Percentiles rank a stretch among this genome's conserved stretches.
These are phyloP conservation scores for Pangasius djambal DNA, from an alignment of 2,797 vertebrate species.

Conservation along the genomic window DNA sequence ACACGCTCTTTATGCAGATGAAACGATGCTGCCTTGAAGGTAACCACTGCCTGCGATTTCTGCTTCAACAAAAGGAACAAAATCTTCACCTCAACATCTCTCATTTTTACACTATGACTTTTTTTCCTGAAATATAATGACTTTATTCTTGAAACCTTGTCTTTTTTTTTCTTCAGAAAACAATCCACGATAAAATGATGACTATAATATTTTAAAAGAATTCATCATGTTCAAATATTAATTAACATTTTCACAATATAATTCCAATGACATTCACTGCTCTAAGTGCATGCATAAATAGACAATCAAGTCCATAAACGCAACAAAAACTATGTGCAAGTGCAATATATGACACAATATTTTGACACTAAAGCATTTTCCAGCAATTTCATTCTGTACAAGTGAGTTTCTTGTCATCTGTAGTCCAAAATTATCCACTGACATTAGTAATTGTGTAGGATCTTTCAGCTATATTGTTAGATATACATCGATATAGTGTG, in stretches of 20 bases:
- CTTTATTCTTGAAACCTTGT: background rate
- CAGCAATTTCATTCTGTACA: background rate
- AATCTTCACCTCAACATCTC: background rate
- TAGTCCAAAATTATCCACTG: background rate
- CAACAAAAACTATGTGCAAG: background rate
- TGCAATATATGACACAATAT: background rate
- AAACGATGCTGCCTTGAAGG: background rate
- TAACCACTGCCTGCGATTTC: background rate
- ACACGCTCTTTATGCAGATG: background rate
- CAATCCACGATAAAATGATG: background rate
- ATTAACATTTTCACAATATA: conserved; percentile 62
- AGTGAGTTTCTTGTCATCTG: background rate
- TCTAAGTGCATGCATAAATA: conserved; percentile 4
- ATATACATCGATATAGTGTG: background rate
- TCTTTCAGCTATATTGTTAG: background rate
- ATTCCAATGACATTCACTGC: conserved; percentile 17
- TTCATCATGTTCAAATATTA: background rate
- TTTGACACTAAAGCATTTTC: background rate
- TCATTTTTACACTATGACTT: background rate
- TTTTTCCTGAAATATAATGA: background rate
- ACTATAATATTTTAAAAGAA: background rate
- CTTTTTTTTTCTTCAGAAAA: too few relatives aligned
- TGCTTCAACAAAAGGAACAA: background rate
- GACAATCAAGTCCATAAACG: conserved; percentile 31
- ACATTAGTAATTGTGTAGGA: background rate